Base-by-base conservation (phyloP, 2,113 vertebrate species). In the Melierax canorus region DNA sequence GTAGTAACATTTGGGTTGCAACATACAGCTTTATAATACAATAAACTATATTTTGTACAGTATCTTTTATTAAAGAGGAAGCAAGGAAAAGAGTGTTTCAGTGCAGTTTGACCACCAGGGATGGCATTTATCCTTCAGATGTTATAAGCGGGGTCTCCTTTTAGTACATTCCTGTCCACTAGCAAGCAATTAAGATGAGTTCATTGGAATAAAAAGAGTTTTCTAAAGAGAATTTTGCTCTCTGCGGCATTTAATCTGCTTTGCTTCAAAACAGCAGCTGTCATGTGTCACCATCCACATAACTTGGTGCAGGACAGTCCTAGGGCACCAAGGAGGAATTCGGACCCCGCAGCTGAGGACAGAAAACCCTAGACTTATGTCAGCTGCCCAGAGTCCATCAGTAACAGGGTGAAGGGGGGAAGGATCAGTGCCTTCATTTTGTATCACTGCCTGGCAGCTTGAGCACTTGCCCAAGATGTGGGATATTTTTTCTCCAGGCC, bases 261-360 rank as follows among this genome's bases (percentile, higher is more conserved):
- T 64, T 87, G 10, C 26, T 84, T 92, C 73, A 56, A 75, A 93
- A 51, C 12, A 62, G 21, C 77, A 68, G 21, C 13, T 82, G 23
- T 38, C 23, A 7, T 8, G 7, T 67, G 30, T 66, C 24, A 82
- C 13, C 3, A 4, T 34, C 17, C 41, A 55, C 1, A 0, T 66
- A 71, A 76, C 16, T 46, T 67, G 32, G 30, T 68, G 14, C 1
- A 16, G 21, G 32, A 73, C 24, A 73, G 39, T n/a, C 34, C 74
- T 77, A 34, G 32, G 55, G 11, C 10, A 53, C 20, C 7, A 55
- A n/a, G 38, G 20, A 55, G 22, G n/a, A 81, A 62, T 55, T 86
- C 0, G 0, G 34, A 71, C 27, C 11, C 13, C 1, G 0, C 26
- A 67, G 7, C 17, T 67, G 41, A 80, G 32, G 27, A 74, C 3